Evolutionary conservation across 2,888 invertebrate species (phyloP), one percentile per base, ranked within the genome.

Genomic region (Hipparchia semele): DNA sequence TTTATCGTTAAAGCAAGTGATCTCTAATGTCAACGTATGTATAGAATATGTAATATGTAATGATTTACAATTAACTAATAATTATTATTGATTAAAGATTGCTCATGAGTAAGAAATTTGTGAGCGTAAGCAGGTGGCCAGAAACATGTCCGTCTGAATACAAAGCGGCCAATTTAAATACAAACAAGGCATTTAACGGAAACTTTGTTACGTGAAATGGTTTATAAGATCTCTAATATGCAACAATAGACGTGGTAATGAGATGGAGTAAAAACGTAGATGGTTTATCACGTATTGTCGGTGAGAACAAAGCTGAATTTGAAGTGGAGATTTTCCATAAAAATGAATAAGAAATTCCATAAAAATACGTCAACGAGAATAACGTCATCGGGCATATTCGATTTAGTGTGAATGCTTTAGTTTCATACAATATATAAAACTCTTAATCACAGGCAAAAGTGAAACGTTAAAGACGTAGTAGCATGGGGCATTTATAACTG

Each of bases 111-210:
- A 9, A 61, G 60, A 69, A 61, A 69, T 65, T 69, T 69, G 60
- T 61, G 33, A 60, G 53, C 60, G 69, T 39, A 53, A 69, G 13
- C 69, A 69, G 60, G 61, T 69, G 69, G 61, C 13, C 39, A 33
- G 13, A 51, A 46, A 8, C 45, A 61, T n/a, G 53, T 39, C 49
- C 23, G 60, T 59, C 68, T 69, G 69, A 69, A 69, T 69, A 69
- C 69, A 69, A 69, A 69, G 60, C 13, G 69, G 33, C 5, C 39
- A 45, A 69, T 69, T 69, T 69, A 69, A 69, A 69, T 69, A 73
- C 75, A 68, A 77, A 77, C 78, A 78, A 76, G 80, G 77, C 67
- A 76, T 78, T 80, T 80, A 80, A 78, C 77, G 78, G 79, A 80
- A 78, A 80, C 75, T 73, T 75, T 65, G 71, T 59, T 75, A 78